A percentile compares a stretch with the other conserved stretches of the same genome.
Conservation (phyloP, 1,140 invertebrate species). For the Caenorhabditis remanei region DNA sequence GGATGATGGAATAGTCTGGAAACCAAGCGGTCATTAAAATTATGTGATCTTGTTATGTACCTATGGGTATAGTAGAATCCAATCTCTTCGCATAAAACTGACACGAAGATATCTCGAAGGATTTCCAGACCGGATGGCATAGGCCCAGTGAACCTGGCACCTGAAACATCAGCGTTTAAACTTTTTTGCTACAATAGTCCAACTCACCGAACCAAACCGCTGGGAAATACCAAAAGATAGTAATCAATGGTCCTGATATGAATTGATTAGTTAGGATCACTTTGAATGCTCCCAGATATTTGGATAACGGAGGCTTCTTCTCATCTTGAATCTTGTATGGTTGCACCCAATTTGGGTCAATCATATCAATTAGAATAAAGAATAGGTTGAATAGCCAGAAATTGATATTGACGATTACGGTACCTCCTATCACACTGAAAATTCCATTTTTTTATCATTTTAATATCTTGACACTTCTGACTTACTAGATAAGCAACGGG, state of each 20-base stretch:
- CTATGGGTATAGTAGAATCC: conserved; percentile 90
- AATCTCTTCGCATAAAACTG: conserved; percentile 86
- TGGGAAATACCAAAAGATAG: conserved; percentile 82
- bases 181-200: background rate
- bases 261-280: conserved; percentile 87
- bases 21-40: background rate
- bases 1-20: conserved; percentile 78
- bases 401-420: conserved; percentile 42
- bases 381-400: conserved; percentile 57
- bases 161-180: background rate
- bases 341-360: conserved; percentile 62
- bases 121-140: conserved; percentile 89
- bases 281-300: conserved; percentile 81
- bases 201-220: conserved; percentile 82
- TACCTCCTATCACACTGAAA: conserved; percentile 59
- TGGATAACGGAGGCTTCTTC: conserved; percentile 73
- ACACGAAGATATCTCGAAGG: conserved; percentile 85
- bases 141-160: conserved; percentile 1
- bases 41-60: background rate
- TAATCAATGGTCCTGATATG: conserved; percentile 83
- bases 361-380: conserved; percentile 59
- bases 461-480: background rate
- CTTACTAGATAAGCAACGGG: conserved; percentile 49
- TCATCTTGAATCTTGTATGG: conserved; percentile 62
- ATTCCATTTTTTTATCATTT: background rate